Evolutionary conservation across 2,888 invertebrate species (phyloP).

Genomic region (Eupithecia dodoneata): DNA sequence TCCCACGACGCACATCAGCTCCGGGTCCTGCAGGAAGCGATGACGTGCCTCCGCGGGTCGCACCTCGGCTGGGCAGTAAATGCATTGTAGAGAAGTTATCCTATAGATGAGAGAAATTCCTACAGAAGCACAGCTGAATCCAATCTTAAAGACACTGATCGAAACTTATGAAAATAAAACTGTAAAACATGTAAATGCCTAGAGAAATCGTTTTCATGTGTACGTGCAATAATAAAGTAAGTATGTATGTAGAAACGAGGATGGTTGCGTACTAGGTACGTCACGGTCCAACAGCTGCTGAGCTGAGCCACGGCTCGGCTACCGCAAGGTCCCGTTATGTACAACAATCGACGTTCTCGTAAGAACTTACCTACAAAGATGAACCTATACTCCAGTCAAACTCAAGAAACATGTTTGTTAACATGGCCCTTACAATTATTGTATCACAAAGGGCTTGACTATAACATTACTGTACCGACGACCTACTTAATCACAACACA

Average conservation of each 20-base stretch:
- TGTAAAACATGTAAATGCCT: slow-evolving; percentile 10
- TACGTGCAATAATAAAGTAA: slow-evolving; percentile 57
- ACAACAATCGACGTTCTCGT: slow-evolving; percentile 40
- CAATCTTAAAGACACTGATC: background rate
- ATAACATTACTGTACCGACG: background rate
- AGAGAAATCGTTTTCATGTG: slow-evolving; percentile 43
- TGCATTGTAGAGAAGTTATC: background rate
- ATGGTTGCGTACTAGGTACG: slow-evolving; percentile 70
- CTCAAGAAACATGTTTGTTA: background rate
- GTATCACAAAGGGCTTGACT: background rate
- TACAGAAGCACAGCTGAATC: background rate
- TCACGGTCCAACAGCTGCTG: slow-evolving; percentile 73
- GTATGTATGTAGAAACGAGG: slow-evolving; percentile 66
- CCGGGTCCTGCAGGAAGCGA: background rate
- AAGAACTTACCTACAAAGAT: background rate
- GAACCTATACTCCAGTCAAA: background rate
- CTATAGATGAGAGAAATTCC: background rate
- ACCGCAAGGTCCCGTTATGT: slow-evolving; percentile 51
- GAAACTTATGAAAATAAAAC: slow-evolving; percentile 4
- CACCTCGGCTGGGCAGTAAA: too few species aligned
- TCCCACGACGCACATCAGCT: too few species aligned
- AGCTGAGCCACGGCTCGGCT: slow-evolving; percentile 49
- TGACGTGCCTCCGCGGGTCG: too few species aligned
- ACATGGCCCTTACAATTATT: background rate
- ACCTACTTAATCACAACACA: background rate